Evolutionary conservation across 1,140 invertebrate genomes (phyloP).

Genomic region (Lordiphosa stackelbergi): DNA sequence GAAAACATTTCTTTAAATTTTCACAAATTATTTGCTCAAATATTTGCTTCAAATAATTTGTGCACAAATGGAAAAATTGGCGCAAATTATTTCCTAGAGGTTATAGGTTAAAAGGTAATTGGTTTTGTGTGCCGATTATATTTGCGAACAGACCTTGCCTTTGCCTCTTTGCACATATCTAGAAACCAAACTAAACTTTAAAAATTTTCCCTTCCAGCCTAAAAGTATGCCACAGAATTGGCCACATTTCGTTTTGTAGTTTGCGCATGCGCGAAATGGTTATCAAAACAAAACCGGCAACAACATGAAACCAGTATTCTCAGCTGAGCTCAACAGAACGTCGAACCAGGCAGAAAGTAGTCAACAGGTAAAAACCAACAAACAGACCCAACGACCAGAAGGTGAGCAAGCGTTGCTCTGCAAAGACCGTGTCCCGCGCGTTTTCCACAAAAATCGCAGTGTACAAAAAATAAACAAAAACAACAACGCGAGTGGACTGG

Average conservation of each 20-base stretch:
- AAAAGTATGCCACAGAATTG: conserved; percentile 14
- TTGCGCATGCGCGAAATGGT: conserved; percentile 62
- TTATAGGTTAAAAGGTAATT: too few relatives aligned
- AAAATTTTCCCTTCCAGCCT: not conserved
- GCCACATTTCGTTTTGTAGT: not conserved
- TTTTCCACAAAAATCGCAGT: conserved; percentile 19
- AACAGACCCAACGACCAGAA: conserved; percentile 41
- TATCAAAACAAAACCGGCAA: conserved; percentile 66
- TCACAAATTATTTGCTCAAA: too few relatives aligned
- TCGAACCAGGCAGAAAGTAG: conserved; percentile 26
- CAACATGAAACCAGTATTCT: conserved; percentile 62
- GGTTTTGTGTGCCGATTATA: too few relatives aligned
- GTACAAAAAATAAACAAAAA: conserved; percentile 17
- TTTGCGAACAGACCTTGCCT: too few relatives aligned
- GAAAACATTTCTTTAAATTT: too few relatives aligned
- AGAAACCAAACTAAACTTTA: too few relatives aligned
- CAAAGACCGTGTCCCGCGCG: conserved; percentile 57
- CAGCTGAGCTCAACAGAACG: conserved; percentile 31
- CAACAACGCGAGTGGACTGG: conserved; percentile 20
- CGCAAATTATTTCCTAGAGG: too few relatives aligned
- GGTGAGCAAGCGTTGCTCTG: conserved; percentile 65
- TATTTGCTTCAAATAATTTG: too few relatives aligned
- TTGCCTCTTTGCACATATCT: too few relatives aligned
- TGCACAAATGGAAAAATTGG: too few relatives aligned
- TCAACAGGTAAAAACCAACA: conserved; percentile 54